A percentile compares a stretch with the other conserved stretches of the same genome.
These are phyloP conservation scores for Cylloceria caligata DNA, from an alignment of 2,888 invertebrate species.

Conservation along the genomic window DNA sequence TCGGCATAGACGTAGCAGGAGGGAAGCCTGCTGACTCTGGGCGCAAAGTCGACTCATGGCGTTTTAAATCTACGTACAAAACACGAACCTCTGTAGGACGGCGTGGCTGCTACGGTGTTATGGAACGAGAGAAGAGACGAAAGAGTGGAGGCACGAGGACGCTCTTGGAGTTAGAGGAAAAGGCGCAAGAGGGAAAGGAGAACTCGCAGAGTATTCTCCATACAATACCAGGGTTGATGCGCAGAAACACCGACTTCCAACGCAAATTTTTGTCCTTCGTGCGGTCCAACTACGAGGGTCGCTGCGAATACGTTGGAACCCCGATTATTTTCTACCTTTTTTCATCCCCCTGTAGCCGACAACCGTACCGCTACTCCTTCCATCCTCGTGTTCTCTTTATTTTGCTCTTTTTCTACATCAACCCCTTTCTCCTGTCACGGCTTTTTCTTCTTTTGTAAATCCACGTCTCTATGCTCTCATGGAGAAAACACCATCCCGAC, in stretches of 20 bases:
- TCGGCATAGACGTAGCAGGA: conserved; percentile 61
- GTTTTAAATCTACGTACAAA: conserved; percentile 74
- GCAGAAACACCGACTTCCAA: conserved; percentile 33
- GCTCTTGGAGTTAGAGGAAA: background rate
- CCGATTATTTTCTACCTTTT: conserved; percentile 58
- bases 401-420: conserved; percentile 6
- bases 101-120: conserved; percentile 30
- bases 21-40: conserved; percentile 69
- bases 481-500: conserved; percentile 6
- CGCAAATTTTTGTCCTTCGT: conserved; percentile 52
- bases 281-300: conserved; percentile 37
- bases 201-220: background rate
- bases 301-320: conserved; percentile 19
- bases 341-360: conserved; percentile 22
- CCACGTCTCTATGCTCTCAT: conserved; percentile 24
- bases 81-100: conserved; percentile 64
- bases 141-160: conserved; percentile 49
- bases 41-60: conserved; percentile 71
- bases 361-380: conserved; percentile 18
- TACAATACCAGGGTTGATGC: background rate
- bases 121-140: conserved; percentile 40
- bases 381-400: conserved; percentile 14
- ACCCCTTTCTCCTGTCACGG: conserved; percentile 41
- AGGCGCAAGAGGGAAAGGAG: conserved; percentile 13
- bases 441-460: conserved; percentile 38